phyloP scores from a whole-genome alignment of 2,888 invertebrate genomes.

The Agrypnus murinus region DNA sequence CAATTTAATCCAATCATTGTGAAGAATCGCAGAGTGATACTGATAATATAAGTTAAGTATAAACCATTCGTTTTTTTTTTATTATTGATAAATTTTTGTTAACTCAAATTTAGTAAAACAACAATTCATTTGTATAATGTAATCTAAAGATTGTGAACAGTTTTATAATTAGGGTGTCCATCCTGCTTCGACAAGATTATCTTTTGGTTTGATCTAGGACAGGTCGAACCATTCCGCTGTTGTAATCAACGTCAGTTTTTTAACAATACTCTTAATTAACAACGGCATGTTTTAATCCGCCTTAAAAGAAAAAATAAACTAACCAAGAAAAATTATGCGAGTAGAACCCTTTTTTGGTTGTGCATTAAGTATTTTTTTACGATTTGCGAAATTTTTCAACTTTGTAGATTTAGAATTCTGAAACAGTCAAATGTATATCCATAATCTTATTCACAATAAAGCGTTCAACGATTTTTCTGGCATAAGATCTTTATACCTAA shows the following conservation, averaged over 20 bases:
- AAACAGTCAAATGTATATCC: no score
- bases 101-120: slow-evolving; percentile 1
- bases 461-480: no score
- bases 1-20: no score
- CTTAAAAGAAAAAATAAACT: slow-evolving; percentile 22
- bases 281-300: slow-evolving; percentile 45
- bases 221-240: slow-evolving; percentile 50
- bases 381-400: no score
- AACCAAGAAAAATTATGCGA: slow-evolving; percentile 9
- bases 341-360: slow-evolving; percentile 11
- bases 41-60: no score
- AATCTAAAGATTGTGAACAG: slow-evolving; percentile 52
- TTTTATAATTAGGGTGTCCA: slow-evolving; percentile 60
- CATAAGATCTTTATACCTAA: no score
- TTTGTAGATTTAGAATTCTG: no score
- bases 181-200: slow-evolving; percentile 56
- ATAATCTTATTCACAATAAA: no score
- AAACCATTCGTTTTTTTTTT: no score
- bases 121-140: slow-evolving; percentile 46
- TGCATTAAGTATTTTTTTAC: no score
- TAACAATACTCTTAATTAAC: slow-evolving; percentile 63
- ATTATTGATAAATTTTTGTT: no score
- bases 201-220: slow-evolving; percentile 59
- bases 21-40: no score
- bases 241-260: slow-evolving; percentile 62